A percentile compares a stretch with the other conserved stretches of the same genome.
phyloP scores from a whole-genome alignment of 2,888 invertebrate species.

The Pandemis cinnamomeana region DNA sequence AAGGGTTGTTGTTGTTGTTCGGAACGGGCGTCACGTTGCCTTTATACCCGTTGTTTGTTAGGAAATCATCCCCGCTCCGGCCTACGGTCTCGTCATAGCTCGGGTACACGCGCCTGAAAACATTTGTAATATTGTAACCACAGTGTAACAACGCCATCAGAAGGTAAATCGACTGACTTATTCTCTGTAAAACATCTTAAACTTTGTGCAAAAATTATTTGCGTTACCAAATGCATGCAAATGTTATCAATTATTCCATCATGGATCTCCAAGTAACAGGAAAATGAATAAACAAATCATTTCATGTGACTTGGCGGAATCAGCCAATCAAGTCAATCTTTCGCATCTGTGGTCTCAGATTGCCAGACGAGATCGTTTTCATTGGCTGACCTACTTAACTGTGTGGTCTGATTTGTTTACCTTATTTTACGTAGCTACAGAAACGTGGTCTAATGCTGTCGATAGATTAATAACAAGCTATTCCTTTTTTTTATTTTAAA shows the following conservation, averaged over 20 bases:
- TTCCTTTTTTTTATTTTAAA: too few species aligned
- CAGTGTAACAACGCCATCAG: not conserved
- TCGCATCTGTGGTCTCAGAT: slow-evolving; percentile 4
- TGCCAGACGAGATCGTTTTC: not conserved
- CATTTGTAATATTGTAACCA: slow-evolving; percentile 32
- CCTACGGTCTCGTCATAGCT: slow-evolving; percentile 72
- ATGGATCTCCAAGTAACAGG: not conserved
- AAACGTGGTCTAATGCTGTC: not conserved
- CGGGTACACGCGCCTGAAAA: slow-evolving; percentile 75
- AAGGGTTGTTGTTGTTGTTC: slow-evolving; percentile 75
- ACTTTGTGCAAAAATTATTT: not conserved
- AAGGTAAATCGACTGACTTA: not conserved
- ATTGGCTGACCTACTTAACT: not conserved
- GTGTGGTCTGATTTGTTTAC: not conserved
- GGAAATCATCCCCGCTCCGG: slow-evolving; percentile 70
- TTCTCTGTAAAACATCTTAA: not conserved
- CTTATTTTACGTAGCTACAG: not conserved
- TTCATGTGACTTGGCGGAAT: slow-evolving; percentile 1
- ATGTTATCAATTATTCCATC: not conserved
- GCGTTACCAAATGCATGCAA: not conserved
- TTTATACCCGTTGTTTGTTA: slow-evolving; percentile 78
- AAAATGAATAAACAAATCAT: not conserved
- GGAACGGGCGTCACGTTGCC: slow-evolving; percentile 68
- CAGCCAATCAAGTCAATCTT: not conserved
- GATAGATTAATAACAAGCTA: too few species aligned